A percentile compares a stretch with the other conserved stretches of the same genome.
Evolutionary conservation across 2,113 vertebrate genomes (phyloP).

Genomic region (Speoplatyrhinus poulsoni): DNA sequence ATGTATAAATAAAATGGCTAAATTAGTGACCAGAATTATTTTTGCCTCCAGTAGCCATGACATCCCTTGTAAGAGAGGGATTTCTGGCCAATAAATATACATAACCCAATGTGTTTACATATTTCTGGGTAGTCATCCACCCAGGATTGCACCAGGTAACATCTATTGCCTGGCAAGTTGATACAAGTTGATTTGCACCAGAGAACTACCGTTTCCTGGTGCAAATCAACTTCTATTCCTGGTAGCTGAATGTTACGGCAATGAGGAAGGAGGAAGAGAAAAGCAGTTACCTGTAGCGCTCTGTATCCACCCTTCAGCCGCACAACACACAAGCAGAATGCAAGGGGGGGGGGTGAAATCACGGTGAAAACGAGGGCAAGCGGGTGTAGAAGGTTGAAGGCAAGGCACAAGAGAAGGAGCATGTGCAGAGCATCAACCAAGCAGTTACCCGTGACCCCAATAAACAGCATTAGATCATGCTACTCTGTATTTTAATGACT

Average conservation of each 20-base stretch:
- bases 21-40: too few relatives aligned
- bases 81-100: too few relatives aligned
- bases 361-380: conserved; percentile 56
- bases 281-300: conserved; percentile 92
- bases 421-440: conserved; percentile 48
- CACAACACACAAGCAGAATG: conserved; percentile 77
- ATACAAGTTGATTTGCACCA: too few relatives aligned
- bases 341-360: conserved; percentile 73
- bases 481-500: conserved; percentile 11
- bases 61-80: too few relatives aligned
- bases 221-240: conserved; percentile 8
- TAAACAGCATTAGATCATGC: conserved; percentile 34
- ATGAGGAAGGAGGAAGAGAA: conserved; percentile 45
- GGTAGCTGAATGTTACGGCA: conserved; percentile 73
- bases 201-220: too few relatives aligned
- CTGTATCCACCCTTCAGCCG: conserved; percentile 98
- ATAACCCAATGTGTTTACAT: too few relatives aligned
- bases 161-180: too few relatives aligned
- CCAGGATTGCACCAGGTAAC: too few relatives aligned
- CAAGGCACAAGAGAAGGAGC: conserved; percentile 33
- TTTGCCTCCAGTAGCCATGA: too few relatives aligned
- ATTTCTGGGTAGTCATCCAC: too few relatives aligned
- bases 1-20: too few relatives aligned
- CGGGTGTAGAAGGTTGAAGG: conserved; percentile 50
- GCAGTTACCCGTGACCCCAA: conserved; percentile 28